Base-by-base conservation (phyloP, 2,797 vertebrate genomes). In the Pangasius sanitwongsei region DNA sequence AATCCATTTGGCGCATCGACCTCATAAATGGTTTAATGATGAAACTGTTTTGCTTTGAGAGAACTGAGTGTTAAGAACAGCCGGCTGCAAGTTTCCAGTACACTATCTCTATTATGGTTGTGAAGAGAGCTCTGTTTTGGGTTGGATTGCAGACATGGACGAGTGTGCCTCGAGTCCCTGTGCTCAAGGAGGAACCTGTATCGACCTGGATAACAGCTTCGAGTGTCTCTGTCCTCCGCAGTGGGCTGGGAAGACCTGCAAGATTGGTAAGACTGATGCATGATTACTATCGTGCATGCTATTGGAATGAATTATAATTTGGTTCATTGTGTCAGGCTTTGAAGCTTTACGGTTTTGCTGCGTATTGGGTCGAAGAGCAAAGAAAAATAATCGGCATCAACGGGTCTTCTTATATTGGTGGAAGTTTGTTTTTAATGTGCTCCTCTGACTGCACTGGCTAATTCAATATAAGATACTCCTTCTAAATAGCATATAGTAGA, bases 231-330 rank as follows among this genome's bases (percentile, higher is more conserved):
- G 98, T 92, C 97, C 97, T 4, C 96, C 97, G 0, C 97, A 98
- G 93, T 99, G 98, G 98, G 95, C 96, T 91, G 98, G 98, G 86
- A 96, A 96, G 94, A 99, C 98, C 16, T 99, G 98, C 93, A 97
- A 97, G 93, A 96, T 98, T 89, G 98, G 98, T 99, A 94, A 96
- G 97, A 90, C 44, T 78, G 72, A 80, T 81, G 44, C 83, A n/a
- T 48, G 80, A 16, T 61, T 28, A 18, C 78, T 70, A 0, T 63
- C 9, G 18, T 59, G 50, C 50, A 13, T 44, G 20, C n/a, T n/a
- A 9, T 48, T 59, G 50, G 18, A 70, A 48, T 57, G 61, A 87
- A 63, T 28, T 12, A 4, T 16, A 59, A 48, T 63, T 75, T 28
- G 15, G 2, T 59, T 16, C 16, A 6, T 57, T 37, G 28, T 8